Base-by-base conservation (phyloP, 2,888 invertebrate genomes). In the Hemicrepidius hirtus region DNA sequence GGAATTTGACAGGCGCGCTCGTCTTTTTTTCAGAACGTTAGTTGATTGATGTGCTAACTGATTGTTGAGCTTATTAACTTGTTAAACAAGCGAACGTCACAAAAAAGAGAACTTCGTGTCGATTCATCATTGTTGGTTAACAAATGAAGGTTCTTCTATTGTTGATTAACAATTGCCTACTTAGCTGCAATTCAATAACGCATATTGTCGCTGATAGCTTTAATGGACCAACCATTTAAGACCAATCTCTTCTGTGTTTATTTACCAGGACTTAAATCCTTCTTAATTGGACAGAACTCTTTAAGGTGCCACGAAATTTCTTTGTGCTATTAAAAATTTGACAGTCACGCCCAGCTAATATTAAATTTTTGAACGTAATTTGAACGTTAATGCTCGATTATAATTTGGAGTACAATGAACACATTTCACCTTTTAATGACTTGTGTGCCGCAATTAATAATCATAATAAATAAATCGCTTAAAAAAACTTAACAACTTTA, bases 1-100 rank as follows among this genome's bases (percentile, higher is more conserved):
- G 81, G 84, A 82, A 85, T 85, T 85, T 85, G 84, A 85, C 85
- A 80, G 82, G 81, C 67, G 74, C 60, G 65, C 59, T 77, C 72
- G 71, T 75, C 71, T 71, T 75, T 73, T 76, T 74, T 71, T 66
- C 35, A 63, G 68, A 73, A 76, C 80, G 73, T 74, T 68, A 63
- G 77, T 82, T 86, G 85, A 86, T 86, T 85, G 85, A 86, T 86
- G 85, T 80, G 81, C 81, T 84, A 85, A 85, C 83, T 85, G 85
- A 86, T 85, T 86, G 85, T 84, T 83, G 84, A 80, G 84, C 85
- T 86, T 86, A 86, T 86, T 86, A 86, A 86, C 85, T 85, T 85
- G 85, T 85, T 85, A 82, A 84, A 85, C 84, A 84, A 84, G 84
- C 82, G 79, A 81, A 79, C 81, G 79, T 79, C 79, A 73, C 73